Evolutionary conservation across 2,888 invertebrate species (phyloP), one percentile per base, ranked within the genome.

Genomic region (Lordiphosa andalusiaca): DNA sequence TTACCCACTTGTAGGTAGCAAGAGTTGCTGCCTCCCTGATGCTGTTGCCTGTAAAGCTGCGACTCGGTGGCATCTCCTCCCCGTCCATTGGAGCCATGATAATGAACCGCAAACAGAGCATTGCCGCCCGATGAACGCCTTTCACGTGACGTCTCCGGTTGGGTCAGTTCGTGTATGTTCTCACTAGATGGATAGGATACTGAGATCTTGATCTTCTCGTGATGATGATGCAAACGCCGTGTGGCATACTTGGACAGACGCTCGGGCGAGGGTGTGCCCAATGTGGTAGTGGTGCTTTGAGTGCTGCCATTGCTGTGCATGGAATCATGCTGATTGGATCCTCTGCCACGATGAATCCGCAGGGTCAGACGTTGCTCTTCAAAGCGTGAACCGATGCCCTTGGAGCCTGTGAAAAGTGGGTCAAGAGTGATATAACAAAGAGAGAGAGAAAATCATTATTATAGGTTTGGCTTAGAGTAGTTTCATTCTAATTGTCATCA

Each of bases 311-410:
- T 94, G 49, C 93, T 93, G 40, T 92, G 91, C 9, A 92, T 93
- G 5, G 88, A 88, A 3, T 92, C 93, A 4, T 92, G 93, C 25
- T 92, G 93, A 73, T 93, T 93, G 3, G 93, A 94, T 0, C 94
- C 94, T 1, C 95, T 91, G 0, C 98, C 98, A 0, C 97, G 92
- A 89, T 98, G 98, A 75, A 98, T 97, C 71, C 98, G 92, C 62
- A 98, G 89, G 0, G 97, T 98, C 36, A 98, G 91, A n/a, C 96
- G 93, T 88, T 96, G 96, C 88, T 96, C 96, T 77, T 96, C 95
- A 87, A 96, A 96, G 23, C 96, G 93, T 82, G 91, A 93, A 25
- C 94, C 94, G 50, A 93, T 89, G 39, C 93, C 93, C 74, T 92
- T 91, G n/a, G 91, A 89, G 57, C 93, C 93, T 87, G 51, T 10